phyloP scores from a whole-genome alignment of 2,797 vertebrate genomes.

The Apodemus agrarius region DNA sequence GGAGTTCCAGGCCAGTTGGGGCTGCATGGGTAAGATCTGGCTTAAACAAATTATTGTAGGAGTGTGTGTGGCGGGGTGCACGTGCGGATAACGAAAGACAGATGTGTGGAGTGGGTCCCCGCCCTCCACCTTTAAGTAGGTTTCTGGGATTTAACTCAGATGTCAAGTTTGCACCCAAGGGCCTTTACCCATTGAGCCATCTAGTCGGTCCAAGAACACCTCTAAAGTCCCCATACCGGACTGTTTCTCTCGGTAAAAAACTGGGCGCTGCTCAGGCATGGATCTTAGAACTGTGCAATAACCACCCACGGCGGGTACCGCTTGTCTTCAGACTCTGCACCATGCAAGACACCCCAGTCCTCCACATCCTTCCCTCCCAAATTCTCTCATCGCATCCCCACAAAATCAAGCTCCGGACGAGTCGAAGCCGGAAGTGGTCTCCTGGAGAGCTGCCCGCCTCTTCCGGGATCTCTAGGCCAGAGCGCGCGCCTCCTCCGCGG shows the following conservation, averaged over 20 bases:
- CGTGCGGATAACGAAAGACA: background rate
- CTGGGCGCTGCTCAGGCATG: background rate
- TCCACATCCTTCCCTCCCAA: background rate
- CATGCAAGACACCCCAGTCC: fast-evolving
- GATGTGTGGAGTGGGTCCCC: background rate
- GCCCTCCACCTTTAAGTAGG: background rate
- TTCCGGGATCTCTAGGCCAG: conserved; percentile 70
- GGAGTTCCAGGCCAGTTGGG: background rate
- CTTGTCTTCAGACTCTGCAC: background rate
- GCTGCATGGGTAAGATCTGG: background rate
- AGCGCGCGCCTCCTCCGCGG: background rate
- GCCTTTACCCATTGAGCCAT: background rate
- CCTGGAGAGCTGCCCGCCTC: conserved; percentile 29
- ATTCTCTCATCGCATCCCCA: fast-evolving
- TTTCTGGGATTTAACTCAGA: background rate
- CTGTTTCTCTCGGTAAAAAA: background rate
- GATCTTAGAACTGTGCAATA: background rate
- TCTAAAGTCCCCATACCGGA: background rate
- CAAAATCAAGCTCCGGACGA: fast-evolving
- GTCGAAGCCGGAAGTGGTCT: conserved; percentile 56
- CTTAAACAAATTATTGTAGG: background rate
- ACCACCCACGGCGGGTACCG: background rate
- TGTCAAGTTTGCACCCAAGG: background rate
- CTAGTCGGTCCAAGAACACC: background rate
- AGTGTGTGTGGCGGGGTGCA: background rate